Percentiles rank a stretch among this genome's conserved stretches.
Conservation (phyloP, 2,113 vertebrate genomes). For the Mus musculus region GRCm39 chr11:24071501-24072000, state of each 20-base stretch:
- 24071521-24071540: conserved; percentile 57
- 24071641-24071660: conserved; percentile 65
- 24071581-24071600: neutral
- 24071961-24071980: neutral
- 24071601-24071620: neutral
- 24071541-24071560: conserved; percentile 71
- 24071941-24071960: neutral
- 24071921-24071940: conserved; percentile 16
- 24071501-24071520: conserved; percentile 1
- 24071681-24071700: neutral
- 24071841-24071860: conserved; percentile 57
- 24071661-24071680: conserved; percentile 31
- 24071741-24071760: conserved; percentile 68
- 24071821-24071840: conserved; percentile 73
- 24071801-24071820: conserved; percentile 59
- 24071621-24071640: conserved; percentile 66
- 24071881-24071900: neutral
- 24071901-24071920: conserved; percentile 55
- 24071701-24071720: neutral
- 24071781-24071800: conserved; percentile 59
- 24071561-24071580: conserved; percentile 39
- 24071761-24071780: conserved; percentile 42
- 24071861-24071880: conserved; percentile 65
- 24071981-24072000: conserved; percentile 82
- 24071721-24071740: neutral